Conservation (phyloP, 2,888 invertebrate species). For the Himalopsyche japonica region DNA sequence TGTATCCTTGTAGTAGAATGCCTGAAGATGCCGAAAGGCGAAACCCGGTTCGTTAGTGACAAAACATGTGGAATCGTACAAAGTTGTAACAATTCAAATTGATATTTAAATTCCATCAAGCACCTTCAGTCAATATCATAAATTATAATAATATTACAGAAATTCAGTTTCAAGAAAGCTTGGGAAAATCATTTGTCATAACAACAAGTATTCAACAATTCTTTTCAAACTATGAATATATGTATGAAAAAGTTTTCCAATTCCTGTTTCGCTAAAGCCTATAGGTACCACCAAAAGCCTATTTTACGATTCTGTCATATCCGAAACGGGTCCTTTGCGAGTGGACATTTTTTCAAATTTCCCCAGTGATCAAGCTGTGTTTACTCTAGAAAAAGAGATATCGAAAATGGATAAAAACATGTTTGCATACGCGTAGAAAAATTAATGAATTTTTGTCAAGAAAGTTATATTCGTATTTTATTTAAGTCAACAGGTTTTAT, state of each 20-base stretch:
- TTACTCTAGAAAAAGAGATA: background rate
- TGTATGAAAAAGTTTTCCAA: background rate
- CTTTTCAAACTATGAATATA: background rate
- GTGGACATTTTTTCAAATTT: background rate
- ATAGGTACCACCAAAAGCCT: background rate
- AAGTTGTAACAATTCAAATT: no score
- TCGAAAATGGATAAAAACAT: background rate
- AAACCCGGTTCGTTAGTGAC: no score
- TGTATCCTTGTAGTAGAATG: no score
- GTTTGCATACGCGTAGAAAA: background rate
- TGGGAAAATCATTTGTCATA: no score
- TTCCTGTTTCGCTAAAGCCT: background rate
- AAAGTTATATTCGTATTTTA: no score
- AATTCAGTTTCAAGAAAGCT: no score
- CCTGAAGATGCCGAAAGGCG: no score
- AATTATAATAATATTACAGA: no score
- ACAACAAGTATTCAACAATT: background rate
- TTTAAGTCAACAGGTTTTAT: no score
- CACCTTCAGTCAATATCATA: no score
- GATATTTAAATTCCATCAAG: no score
- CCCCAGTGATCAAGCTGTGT: background rate
- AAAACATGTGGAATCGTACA: no score
- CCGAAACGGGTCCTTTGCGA: background rate
- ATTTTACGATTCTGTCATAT: background rate
- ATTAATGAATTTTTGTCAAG: background rate